Percentiles rank a stretch among this genome's conserved stretches.
These are phyloP conservation scores for Ceratitis capitata DNA, from an alignment of 1,140 invertebrate species.

Conservation along the genomic window DNA sequence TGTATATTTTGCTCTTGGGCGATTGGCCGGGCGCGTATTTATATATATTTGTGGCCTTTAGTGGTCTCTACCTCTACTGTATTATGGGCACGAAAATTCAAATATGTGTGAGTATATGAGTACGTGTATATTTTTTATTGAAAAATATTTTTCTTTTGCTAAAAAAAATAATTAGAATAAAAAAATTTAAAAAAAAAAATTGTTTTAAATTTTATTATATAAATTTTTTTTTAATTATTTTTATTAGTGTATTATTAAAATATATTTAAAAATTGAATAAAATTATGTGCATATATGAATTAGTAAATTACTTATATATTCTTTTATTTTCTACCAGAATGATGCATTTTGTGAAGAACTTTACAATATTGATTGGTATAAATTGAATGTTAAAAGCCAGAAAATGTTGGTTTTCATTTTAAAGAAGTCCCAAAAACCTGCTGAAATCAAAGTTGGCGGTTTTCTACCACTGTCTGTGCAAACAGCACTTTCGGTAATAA, in stretches of 20 bases:
- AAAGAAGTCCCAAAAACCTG: constrained; percentile 45
- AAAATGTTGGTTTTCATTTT: constrained; percentile 48
- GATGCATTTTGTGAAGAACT: constrained; percentile 46
- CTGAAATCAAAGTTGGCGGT: constrained; percentile 43
- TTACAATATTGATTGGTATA: constrained; percentile 51
- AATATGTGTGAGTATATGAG: constrained; percentile 46
- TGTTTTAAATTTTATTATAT: no score
- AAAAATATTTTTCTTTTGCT: no score
- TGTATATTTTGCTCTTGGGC: constrained; percentile 45
- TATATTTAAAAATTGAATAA: no score
- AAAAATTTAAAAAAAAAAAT: no score
- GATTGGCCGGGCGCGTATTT: constrained; percentile 47
- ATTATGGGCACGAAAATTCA: constrained; percentile 49
- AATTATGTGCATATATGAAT: no score
- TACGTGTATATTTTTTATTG: neutral
- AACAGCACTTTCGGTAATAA: constrained; percentile 47
- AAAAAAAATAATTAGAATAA: no score
- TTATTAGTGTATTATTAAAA: no score
- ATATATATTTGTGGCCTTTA: constrained; percentile 42
- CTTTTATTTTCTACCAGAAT: constrained; percentile 30
- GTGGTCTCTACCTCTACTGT: constrained; percentile 49
- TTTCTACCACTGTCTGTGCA: constrained; percentile 48
- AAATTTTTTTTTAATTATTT: no score
- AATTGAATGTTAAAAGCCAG: constrained; percentile 43
- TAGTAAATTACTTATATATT: neutral